Base-by-base conservation (phyloP, 2,797 vertebrate species). In the Chanos chanos region DNA sequence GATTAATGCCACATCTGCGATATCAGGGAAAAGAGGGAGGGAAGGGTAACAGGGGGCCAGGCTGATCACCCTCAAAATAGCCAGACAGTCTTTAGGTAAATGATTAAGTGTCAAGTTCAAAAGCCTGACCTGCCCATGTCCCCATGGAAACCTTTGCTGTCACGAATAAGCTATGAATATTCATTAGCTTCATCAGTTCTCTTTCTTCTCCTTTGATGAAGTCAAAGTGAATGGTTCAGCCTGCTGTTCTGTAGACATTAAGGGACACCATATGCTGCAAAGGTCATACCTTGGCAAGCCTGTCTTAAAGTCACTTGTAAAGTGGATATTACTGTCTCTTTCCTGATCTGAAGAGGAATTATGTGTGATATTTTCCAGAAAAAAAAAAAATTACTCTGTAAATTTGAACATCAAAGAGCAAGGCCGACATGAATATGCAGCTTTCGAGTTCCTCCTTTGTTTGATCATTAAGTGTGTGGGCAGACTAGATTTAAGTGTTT, bases 91-190 rank as follows among this genome's bases (percentile, higher is more conserved):
- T 66, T 74, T 62, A 61, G 66, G 59, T 67, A 69, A 77, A 76
- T 77, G 69, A 67, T 68, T 64, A 68, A 72, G 66, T 56, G 51
- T 12, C 10, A 37, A 55, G 60, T 68, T 81, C 78, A 80, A 78
- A 83, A 77, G 77, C 51, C 2, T 71, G 81, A 87, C 81, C 81
- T 74, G 25, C 64, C 68, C 71, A 74, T 61, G 57, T 82, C 85
- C 77, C 81, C 41, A 66, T 25, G 75, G 81, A 85, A 75, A 72
- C 72, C 78, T 78, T 80, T 73, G 78, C 79, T 75, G 75, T 73
- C 72, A 83, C 72, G 72, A 83, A 83, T 81, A 78, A 58, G 36
- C 53, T 55, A 85, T 89, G 83, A 86, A 89, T 89, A 89, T 89
- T 83, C 79, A 87, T 37, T 40, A 4, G 34, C 62, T 85, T 83